These are phyloP conservation scores for Masticophis lateralis DNA, from an alignment of 2,797 vertebrate genomes.

Conservation along the genomic window DNA sequence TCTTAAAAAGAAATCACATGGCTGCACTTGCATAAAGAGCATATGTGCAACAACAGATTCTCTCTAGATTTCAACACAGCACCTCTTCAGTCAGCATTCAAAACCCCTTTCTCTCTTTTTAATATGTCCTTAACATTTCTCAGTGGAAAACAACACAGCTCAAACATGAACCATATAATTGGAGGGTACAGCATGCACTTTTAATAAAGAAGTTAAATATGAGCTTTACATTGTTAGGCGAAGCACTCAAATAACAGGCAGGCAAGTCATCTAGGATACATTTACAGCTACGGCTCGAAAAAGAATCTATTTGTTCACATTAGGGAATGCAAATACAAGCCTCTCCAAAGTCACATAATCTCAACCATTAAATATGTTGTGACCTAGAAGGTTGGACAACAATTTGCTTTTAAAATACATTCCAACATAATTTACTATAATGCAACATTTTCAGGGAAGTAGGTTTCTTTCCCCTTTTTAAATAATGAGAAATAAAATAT, in stretches of 20 bases:
- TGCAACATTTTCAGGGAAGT: background rate
- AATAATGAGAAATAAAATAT: background rate
- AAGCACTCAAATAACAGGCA: conserved; percentile 23
- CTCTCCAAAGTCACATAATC: conserved; percentile 2
- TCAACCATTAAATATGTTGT: conserved; percentile 1
- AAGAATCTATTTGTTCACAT: conserved; percentile 12
- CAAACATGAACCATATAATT: conserved; percentile 22
- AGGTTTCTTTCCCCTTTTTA: background rate
- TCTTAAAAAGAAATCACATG: conserved; percentile 15
- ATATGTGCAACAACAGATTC: conserved; percentile 2
- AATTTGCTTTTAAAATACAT: conserved; percentile 5
- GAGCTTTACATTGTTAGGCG: conserved; percentile 20
- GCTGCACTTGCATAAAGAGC: conserved; percentile 25
- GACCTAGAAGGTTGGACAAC: background rate
- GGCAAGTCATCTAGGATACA: conserved; percentile 26
- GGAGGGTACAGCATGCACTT: background rate
- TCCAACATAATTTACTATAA: background rate
- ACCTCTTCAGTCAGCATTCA: conserved; percentile 16
- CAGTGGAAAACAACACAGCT: conserved; percentile 21
- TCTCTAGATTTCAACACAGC: conserved; percentile 14
- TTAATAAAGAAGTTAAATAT: conserved; percentile 38
- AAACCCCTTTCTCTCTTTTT: conserved; percentile 14
- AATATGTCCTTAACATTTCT: conserved; percentile 21
- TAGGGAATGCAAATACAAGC: conserved; percentile 17
- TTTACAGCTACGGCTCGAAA: conserved; percentile 7